Conservation (phyloP, 1,140 invertebrate species). For the Atta cephalotes region DNA sequence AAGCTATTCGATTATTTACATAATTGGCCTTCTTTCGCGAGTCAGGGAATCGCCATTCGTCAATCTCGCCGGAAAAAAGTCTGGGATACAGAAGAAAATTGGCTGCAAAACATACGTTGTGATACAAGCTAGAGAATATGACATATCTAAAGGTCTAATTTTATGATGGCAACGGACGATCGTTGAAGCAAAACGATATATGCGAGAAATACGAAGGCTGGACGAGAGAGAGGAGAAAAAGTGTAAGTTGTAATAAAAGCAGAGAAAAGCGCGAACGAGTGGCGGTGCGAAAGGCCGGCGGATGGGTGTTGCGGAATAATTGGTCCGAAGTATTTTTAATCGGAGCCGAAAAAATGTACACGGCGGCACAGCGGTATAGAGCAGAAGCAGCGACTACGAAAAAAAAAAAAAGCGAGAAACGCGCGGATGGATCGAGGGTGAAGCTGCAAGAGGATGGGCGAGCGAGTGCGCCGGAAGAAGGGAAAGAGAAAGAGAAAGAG, state of each 20-base stretch:
- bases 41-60: conserved; percentile 12
- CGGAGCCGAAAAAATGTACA: conserved; percentile 61
- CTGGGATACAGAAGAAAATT: conserved; percentile 3
- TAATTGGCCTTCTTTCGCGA: conserved; percentile 35
- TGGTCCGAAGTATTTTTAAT: conserved; percentile 69
- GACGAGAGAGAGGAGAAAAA: conserved; percentile 29
- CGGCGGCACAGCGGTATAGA: conserved; percentile 45
- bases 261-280: conserved; percentile 37
- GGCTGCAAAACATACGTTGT: background rate
- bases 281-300: conserved; percentile 47
- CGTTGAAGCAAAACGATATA: conserved; percentile 5
- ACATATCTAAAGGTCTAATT: conserved; percentile 11
- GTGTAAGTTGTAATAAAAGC: conserved; percentile 51
- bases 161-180: conserved; percentile 12
- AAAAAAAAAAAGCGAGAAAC: conserved; percentile 60
- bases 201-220: conserved; percentile 42
- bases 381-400: conserved; percentile 39
- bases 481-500: conserved; percentile 5
- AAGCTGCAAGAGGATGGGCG: conserved; percentile 49
- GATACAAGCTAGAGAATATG: background rate
- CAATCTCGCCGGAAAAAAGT: background rate
- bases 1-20: conserved; percentile 31
- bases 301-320: conserved; percentile 64
- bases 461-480: conserved; percentile 17
- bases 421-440: conserved; percentile 51